Conservation (phyloP, 2,888 invertebrate species). For the Phengaris alcon region DNA sequence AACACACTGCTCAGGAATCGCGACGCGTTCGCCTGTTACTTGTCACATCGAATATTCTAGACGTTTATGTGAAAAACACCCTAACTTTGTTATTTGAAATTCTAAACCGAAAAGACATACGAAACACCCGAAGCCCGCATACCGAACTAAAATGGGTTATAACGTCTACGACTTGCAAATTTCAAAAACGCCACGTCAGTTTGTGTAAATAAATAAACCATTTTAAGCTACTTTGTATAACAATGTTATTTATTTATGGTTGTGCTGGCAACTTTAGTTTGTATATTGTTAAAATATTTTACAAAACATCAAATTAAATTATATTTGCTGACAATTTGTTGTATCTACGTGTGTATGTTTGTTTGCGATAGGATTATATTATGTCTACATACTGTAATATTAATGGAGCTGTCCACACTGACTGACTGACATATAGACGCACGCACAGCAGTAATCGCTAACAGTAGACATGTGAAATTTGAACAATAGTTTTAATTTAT, state of each 20-base stretch:
- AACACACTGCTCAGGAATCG: neutral
- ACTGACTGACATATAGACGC: too few relatives aligned
- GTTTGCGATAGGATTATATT: too few relatives aligned
- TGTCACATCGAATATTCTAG: slow-evolving; percentile 19
- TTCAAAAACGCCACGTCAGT: slow-evolving; percentile 7
- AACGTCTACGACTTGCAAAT: slow-evolving; percentile 21
- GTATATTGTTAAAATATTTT: neutral
- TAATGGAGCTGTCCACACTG: too few relatives aligned
- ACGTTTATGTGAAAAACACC: slow-evolving; percentile 22
- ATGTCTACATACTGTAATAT: too few relatives aligned
- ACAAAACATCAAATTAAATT: neutral
- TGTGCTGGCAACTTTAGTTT: neutral
- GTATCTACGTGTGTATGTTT: too few relatives aligned
- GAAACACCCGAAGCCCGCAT: slow-evolving; percentile 13
- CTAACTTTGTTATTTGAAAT: slow-evolving; percentile 23
- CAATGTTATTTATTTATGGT: neutral
- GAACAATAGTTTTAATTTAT: too few relatives aligned
- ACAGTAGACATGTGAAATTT: too few relatives aligned
- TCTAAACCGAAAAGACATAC: slow-evolving; percentile 25
- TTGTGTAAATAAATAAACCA: slow-evolving; percentile 8
- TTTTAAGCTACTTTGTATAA: neutral
- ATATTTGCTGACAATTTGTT: neutral
- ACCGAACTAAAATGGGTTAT: slow-evolving; percentile 19
- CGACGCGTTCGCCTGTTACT: slow-evolving; percentile 1
- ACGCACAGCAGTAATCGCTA: too few relatives aligned